A percentile compares a stretch with the other conserved stretches of the same genome.
phyloP scores from a whole-genome alignment of 2,113 vertebrate species.

The Chaetodon auriga region DNA sequence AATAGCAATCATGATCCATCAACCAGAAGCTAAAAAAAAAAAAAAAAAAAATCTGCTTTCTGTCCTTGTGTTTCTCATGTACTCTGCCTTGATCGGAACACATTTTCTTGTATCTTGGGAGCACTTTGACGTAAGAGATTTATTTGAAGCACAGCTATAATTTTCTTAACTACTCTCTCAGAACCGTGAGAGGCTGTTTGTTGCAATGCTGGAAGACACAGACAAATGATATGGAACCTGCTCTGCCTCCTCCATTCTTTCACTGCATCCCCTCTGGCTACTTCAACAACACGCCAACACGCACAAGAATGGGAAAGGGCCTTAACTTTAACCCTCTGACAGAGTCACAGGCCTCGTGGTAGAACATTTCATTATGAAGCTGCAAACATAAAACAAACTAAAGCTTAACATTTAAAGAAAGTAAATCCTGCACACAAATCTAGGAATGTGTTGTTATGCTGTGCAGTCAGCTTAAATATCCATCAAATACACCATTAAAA shows the following conservation, averaged over 20 bases:
- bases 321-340: conserved; percentile 68
- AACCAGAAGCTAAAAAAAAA: background rate
- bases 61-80: background rate
- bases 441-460: background rate
- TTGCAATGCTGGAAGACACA: conserved; percentile 64
- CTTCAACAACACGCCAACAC: conserved; percentile 62
- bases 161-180: conserved; percentile 71
- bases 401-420: conserved; percentile 9
- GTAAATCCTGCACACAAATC: background rate
- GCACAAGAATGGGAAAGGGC: conserved; percentile 34
- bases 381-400: conserved; percentile 28
- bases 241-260: conserved; percentile 60
- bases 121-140: conserved; percentile 61
- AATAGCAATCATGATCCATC: background rate
- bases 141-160: conserved; percentile 63
- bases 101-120: conserved; percentile 53
- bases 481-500: background rate
- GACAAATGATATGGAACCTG: conserved; percentile 69
- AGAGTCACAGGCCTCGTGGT: conserved; percentile 44
- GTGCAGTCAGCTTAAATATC: background rate
- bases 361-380: conserved; percentile 51
- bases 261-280: conserved; percentile 65
- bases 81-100: conserved; percentile 29
- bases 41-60: background rate
- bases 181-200: conserved; percentile 63